These are phyloP conservation scores for Alaudala cheleensis DNA, from an alignment of 2,113 vertebrate species.

Conservation along the genomic window DNA sequence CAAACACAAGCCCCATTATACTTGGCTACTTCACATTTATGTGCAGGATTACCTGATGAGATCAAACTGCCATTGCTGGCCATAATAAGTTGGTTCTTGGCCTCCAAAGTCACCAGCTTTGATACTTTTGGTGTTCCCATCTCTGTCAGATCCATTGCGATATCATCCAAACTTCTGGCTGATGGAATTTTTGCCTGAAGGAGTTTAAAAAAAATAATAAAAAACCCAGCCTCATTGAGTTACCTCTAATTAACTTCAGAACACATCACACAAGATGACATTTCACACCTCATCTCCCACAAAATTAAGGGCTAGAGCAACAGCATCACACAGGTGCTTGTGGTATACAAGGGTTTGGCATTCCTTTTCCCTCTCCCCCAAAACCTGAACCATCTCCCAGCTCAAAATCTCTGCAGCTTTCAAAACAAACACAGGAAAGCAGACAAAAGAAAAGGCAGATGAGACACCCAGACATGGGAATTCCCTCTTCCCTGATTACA, in stretches of 20 bases:
- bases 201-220: background rate
- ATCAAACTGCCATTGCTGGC: slow-evolving; percentile 95
- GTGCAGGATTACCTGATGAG: slow-evolving; percentile 83
- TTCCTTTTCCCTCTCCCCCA: background rate
- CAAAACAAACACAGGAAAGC: background rate
- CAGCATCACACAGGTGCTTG: background rate
- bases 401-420: background rate
- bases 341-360: background rate
- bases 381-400: background rate
- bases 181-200: slow-evolving; percentile 89
- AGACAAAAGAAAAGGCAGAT: slow-evolving; percentile 5
- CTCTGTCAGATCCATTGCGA: slow-evolving; percentile 92
- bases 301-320: slow-evolving; percentile 12
- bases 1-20: background rate
- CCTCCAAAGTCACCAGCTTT: slow-evolving; percentile 81
- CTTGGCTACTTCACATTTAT: background rate
- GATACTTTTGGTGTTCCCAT: slow-evolving; percentile 79
- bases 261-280: background rate
- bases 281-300: slow-evolving; percentile 8
- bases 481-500: background rate
- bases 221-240: background rate
- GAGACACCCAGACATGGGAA: background rate
- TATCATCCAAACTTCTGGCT: slow-evolving; percentile 89
- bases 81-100: slow-evolving; percentile 91
- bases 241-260: slow-evolving; percentile 13